phyloP scores from a whole-genome alignment of 2,888 invertebrate species.

The Polymixis lichenea region DNA sequence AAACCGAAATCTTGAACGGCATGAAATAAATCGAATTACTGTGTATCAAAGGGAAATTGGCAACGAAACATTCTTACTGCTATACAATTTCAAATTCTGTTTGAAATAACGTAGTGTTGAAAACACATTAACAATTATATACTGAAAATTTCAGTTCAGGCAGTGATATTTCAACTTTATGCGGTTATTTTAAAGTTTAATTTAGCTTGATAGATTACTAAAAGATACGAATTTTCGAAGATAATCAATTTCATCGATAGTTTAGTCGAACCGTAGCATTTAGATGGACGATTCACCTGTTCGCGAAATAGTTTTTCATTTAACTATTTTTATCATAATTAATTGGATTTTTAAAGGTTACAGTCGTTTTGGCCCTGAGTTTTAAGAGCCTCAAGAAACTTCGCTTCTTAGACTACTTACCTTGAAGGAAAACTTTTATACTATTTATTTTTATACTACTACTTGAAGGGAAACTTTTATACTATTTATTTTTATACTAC shows the following conservation, averaged over 20 bases:
- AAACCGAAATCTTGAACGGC: conserved; percentile 41
- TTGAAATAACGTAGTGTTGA: accelerated
- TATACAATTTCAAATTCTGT: conserved; percentile 16
- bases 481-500: neutral
- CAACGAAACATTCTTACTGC: neutral
- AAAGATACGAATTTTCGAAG: conserved; percentile 27
- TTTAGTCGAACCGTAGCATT: conserved; percentile 40
- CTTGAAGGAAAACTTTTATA: neutral
- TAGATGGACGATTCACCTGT: conserved; percentile 56
- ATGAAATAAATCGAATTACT: conserved; percentile 59
- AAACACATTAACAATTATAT: neutral
- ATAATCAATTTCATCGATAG: conserved; percentile 60
- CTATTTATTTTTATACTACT: neutral
- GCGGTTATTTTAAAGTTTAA: conserved; percentile 6
- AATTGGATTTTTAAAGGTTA: neutral
- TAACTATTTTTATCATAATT: neutral
- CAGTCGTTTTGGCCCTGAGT: neutral
- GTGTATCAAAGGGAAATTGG: conserved; percentile 26
- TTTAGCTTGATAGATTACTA: conserved; percentile 1
- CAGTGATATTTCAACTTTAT: conserved; percentile 18
- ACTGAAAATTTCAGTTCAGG: neutral
- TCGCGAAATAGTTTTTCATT: conserved; percentile 7
- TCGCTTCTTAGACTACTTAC: neutral
- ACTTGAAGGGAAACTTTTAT: neutral
- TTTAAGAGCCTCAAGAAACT: neutral